These are phyloP conservation scores for Lithophane socia DNA, from an alignment of 2,888 invertebrate genomes.

Conservation along the genomic window DNA sequence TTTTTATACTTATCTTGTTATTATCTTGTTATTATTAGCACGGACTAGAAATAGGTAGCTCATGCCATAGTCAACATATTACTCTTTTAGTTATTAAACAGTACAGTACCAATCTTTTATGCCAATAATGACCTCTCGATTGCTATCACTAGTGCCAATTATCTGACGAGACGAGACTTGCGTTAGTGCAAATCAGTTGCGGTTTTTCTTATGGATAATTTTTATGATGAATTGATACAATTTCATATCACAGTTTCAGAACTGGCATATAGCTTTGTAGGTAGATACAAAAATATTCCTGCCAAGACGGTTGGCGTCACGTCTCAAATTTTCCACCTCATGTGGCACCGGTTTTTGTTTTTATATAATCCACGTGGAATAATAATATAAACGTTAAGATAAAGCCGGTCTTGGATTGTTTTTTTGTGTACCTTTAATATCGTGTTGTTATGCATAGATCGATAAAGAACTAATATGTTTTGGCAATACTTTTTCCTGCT, in stretches of 20 bases:
- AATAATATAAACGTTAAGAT: slow-evolving; percentile 22
- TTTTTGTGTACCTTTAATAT: slow-evolving; percentile 23
- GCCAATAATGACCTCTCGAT: background rate
- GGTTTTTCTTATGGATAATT: background rate
- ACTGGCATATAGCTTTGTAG: background rate
- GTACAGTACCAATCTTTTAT: background rate
- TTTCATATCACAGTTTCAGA: background rate
- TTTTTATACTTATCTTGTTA: background rate
- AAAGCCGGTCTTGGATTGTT: slow-evolving; percentile 26
- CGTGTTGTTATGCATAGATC: slow-evolving; percentile 23
- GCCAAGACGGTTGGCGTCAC: slow-evolving; percentile 20
- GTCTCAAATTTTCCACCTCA: slow-evolving; percentile 42
- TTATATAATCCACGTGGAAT: slow-evolving; percentile 28
- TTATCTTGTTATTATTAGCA: background rate
- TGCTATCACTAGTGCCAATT: background rate
- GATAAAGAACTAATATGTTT: slow-evolving; percentile 10
- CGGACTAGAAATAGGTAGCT: background rate
- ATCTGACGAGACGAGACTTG: background rate
- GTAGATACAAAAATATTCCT: slow-evolving; percentile 13
- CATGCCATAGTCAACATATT: background rate
- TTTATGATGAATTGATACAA: slow-evolving; percentile 7
- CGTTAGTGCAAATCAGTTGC: background rate
- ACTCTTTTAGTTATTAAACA: background rate
- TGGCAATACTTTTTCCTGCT: background rate
- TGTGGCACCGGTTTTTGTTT: slow-evolving; percentile 42